phyloP scores from a whole-genome alignment of 2,113 vertebrate genomes.

The Phalacrocorax aristotelis region DNA sequence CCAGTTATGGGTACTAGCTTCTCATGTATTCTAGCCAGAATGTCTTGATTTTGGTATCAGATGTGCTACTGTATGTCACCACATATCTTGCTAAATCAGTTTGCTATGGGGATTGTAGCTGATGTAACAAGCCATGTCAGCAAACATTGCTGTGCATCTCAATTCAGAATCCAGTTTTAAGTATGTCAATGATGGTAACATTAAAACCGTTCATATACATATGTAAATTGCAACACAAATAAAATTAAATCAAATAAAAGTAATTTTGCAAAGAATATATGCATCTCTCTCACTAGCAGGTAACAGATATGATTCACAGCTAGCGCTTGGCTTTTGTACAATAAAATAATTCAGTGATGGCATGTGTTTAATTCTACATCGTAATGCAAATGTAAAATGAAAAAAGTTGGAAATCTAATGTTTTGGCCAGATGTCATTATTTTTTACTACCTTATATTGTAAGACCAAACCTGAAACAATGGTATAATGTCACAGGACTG shows the following conservation, averaged over 20 bases:
- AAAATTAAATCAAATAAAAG: not conserved
- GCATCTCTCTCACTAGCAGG: not conserved
- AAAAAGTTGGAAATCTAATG: not conserved
- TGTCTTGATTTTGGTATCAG: not conserved
- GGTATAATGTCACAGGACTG: not conserved
- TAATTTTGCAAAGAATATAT: not conserved
- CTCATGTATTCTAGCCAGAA: not conserved
- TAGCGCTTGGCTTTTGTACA: not conserved
- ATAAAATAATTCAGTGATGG: not conserved
- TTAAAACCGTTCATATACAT: not conserved
- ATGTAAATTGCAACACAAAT: not conserved
- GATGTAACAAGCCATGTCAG: not conserved
- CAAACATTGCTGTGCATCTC: not conserved
- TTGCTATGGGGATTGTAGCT: not conserved
- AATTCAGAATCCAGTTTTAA: slow-evolving; percentile 4
- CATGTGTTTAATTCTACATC: not conserved
- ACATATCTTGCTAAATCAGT: slow-evolving; percentile 18
- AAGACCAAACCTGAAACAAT: slow-evolving; percentile 27
- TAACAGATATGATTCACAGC: slow-evolving; percentile 13
- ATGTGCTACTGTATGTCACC: not conserved
- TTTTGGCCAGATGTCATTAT: not conserved
- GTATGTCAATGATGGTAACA: not conserved
- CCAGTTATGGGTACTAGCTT: not conserved
- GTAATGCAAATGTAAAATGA: not conserved
- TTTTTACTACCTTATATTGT: not conserved